Percentiles rank a stretch among this genome's conserved stretches.
These are phyloP conservation scores for Bubo blakistoni DNA, from an alignment of 2,113 vertebrate genomes.

Conservation along the genomic window DNA sequence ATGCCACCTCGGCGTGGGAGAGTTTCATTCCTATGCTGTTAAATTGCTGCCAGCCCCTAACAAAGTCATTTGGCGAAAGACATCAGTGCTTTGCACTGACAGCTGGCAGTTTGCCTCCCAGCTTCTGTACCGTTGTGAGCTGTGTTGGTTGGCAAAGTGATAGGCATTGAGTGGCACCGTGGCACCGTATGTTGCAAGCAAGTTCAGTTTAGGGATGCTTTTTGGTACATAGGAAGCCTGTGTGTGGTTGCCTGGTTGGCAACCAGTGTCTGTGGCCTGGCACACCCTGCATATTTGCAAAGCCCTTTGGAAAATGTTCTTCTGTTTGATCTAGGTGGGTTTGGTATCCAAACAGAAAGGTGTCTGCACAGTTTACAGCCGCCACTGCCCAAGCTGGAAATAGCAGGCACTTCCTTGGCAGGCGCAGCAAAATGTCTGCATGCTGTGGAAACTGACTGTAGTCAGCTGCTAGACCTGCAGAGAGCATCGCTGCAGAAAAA, in stretches of 20 bases:
- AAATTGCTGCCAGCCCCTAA: not conserved
- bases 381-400: not conserved
- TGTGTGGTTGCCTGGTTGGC: not conserved
- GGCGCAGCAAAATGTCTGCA: not conserved
- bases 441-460: not conserved
- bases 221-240: not conserved
- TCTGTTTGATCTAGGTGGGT: not conserved
- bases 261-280: not conserved
- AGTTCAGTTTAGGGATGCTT: not conserved
- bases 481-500: not conserved
- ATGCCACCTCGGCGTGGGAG: not conserved
- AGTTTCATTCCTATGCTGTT: not conserved
- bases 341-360: not conserved
- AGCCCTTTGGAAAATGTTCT: not conserved
- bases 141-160: not conserved
- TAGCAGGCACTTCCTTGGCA: not conserved
- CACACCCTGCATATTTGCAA: not conserved
- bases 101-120: not conserved
- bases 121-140: fast-evolving
- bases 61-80: not conserved
- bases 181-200: not conserved
- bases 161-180: not conserved
- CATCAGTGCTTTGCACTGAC: not conserved
- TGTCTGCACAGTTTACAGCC: not conserved
- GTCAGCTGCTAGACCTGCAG: not conserved